A percentile compares a stretch with the other conserved stretches of the same genome.
Evolutionary conservation across 1,140 invertebrate genomes (phyloP).

Genomic region (Atta texana): DNA sequence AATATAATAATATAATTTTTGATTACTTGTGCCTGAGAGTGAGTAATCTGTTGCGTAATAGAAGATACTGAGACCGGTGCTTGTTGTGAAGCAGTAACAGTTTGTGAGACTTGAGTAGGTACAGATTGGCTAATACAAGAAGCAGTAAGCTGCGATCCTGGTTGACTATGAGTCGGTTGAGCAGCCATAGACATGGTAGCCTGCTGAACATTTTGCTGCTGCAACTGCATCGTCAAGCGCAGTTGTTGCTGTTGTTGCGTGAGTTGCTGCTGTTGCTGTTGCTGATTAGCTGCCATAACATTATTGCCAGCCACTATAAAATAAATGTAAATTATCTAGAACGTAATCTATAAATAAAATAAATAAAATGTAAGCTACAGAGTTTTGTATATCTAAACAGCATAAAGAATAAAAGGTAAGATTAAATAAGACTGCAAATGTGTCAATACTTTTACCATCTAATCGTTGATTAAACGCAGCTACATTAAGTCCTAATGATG

Average conservation of each 20-base stretch:
- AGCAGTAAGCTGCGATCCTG: slow-evolving; percentile 80
- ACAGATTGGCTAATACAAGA: slow-evolving; percentile 81
- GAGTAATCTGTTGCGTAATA: slow-evolving; percentile 77
- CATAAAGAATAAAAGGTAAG: neutral
- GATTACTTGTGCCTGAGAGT: slow-evolving; percentile 78
- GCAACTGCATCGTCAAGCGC: slow-evolving; percentile 83
- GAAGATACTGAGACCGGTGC: slow-evolving; percentile 74
- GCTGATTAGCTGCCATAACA: slow-evolving; percentile 84
- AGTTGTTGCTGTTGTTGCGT: slow-evolving; percentile 84
- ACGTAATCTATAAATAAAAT: no score
- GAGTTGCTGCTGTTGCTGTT: slow-evolving; percentile 85
- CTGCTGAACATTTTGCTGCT: slow-evolving; percentile 84
- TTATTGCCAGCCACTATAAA: slow-evolving; percentile 76
- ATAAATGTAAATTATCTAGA: neutral
- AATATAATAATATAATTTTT: neutral
- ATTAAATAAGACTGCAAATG: neutral
- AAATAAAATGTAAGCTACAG: no score
- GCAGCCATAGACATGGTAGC: slow-evolving; percentile 80
- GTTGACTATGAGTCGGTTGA: slow-evolving; percentile 78
- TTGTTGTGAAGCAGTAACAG: slow-evolving; percentile 79
- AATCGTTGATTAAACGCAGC: slow-evolving; percentile 86
- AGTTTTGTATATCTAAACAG: no score
- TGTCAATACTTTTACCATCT: slow-evolving; percentile 79
- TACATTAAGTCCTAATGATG: slow-evolving; percentile 85
- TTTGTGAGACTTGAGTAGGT: slow-evolving; percentile 82